phyloP scores from a whole-genome alignment of 2,113 vertebrate genomes.

The Sialia sialis region DNA sequence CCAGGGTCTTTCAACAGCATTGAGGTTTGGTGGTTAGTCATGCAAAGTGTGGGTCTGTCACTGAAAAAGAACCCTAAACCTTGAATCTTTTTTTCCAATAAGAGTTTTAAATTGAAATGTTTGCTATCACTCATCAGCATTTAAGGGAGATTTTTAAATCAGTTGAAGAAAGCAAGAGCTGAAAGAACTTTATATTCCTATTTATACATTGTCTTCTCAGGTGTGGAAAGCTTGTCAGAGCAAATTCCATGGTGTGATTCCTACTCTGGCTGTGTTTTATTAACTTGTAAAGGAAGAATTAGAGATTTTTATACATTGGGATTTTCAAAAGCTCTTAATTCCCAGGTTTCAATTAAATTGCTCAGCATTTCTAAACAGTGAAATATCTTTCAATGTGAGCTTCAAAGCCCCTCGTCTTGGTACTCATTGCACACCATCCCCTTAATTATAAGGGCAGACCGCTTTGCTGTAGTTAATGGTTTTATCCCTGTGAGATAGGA shows the following conservation, averaged over 20 bases:
- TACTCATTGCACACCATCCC: neutral
- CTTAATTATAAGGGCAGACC: neutral
- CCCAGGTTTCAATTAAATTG: neutral
- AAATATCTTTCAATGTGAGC: neutral
- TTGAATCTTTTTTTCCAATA: neutral
- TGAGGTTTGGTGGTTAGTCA: neutral
- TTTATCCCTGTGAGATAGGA: neutral
- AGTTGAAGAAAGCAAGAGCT: neutral
- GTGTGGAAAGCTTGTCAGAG: neutral
- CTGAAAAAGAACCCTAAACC: neutral
- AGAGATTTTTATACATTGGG: neutral
- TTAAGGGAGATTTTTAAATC: neutral
- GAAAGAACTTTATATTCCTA: neutral
- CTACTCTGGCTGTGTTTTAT: neutral
- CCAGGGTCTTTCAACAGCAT: neutral
- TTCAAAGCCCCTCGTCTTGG: neutral
- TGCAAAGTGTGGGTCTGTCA: neutral
- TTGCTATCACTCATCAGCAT: fast-evolving
- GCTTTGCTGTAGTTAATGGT: neutral
- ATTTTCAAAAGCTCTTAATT: neutral
- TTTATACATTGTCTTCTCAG: neutral
- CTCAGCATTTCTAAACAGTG: neutral
- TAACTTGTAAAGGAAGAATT: neutral
- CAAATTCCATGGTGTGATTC: neutral
- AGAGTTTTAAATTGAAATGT: neutral